A percentile compares a stretch with the other conserved stretches of the same genome.
phyloP scores from a whole-genome alignment of 2,113 vertebrate genomes.

The Taurulus bubalis region DNA sequence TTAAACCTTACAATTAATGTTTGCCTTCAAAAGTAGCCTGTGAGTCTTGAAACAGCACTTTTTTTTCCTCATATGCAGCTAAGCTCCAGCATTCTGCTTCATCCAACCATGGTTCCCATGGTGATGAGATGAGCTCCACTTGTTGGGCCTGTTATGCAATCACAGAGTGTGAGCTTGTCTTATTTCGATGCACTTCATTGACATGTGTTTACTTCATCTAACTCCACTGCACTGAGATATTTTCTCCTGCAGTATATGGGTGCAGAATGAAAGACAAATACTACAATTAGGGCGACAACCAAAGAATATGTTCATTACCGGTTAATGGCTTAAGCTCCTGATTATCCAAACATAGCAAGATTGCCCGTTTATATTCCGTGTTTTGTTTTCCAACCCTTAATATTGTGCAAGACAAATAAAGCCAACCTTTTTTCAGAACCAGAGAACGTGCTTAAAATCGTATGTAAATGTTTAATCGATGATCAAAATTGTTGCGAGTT shows the following conservation, averaged over 20 bases:
- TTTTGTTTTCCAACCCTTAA: background rate
- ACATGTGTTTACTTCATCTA: slow-evolving; percentile 44
- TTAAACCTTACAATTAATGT: slow-evolving; percentile 67
- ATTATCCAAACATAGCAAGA: background rate
- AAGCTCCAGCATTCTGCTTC: slow-evolving; percentile 73
- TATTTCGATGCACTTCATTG: slow-evolving; percentile 70
- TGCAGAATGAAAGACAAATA: background rate
- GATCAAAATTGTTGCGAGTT: background rate
- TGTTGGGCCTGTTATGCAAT: slow-evolving; percentile 82
- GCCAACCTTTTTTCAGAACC: background rate
- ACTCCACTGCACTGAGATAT: slow-evolving; percentile 1
- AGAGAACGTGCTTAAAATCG: background rate
- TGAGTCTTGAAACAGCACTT: slow-evolving; percentile 58
- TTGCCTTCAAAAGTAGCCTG: slow-evolving; percentile 34
- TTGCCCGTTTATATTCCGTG: background rate
- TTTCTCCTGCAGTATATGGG: background rate
- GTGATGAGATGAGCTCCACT: slow-evolving; percentile 77
- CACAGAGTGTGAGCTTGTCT: slow-evolving; percentile 80
- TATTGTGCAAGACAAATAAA: background rate
- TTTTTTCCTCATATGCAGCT: slow-evolving; percentile 51
- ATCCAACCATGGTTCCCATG: slow-evolving; percentile 79
- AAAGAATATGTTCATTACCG: background rate
- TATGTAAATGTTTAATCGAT: background rate
- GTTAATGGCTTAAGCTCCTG: background rate
- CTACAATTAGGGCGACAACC: too few relatives aligned